Base-by-base conservation (phyloP, 2,113 vertebrate species). In the Chaenocephalus aceratus region DNA sequence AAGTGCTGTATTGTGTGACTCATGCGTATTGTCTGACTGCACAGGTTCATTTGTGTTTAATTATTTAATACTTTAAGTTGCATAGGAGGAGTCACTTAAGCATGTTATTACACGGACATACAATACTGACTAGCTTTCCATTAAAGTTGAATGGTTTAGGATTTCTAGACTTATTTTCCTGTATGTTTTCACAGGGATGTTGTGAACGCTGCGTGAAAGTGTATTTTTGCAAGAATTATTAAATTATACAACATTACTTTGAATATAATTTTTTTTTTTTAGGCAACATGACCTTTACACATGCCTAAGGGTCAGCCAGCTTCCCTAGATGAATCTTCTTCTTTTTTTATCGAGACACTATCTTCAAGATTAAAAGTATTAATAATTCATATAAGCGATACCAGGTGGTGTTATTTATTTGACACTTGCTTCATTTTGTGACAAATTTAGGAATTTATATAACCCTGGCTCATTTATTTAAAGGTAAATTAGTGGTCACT, bases 401-500 rank as follows among this genome's bases (percentile, higher is more conserved):
- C 10, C 30, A 67, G 67, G 61, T 34, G 23, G 30, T 6, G 46
- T 74, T 1, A 57, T 72, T 75, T 56, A 70, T 73, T 15, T 65
- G 1, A 34, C 3, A 2, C 63, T 72, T 82, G 54, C 72, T 78
- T 93, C 88, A 49, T 87, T 83, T 87, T 71, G 77, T 89, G 65
- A 78, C 80, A 87, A 91, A 94, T 90, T 84, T 88, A 59, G 60
- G 79, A 91, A 94, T 94, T 94, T 95, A 95, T 96, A 93, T 95
- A 95, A 94, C 89, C 87, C 89, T 91, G 93, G 92, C 89, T 94
- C 94, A 77, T 97, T 96, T 96, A 92, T 96, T 95, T 95, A 78
- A 94, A 96, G 95, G 95, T 96, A 93, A 95, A 97, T 94, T 94
- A 94, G 94, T 94, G 95, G 94, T 96, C 95, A 93, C 86, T 95